Base-by-base conservation (phyloP, 2,113 vertebrate genomes). In the Pao palembangensis region DNA sequence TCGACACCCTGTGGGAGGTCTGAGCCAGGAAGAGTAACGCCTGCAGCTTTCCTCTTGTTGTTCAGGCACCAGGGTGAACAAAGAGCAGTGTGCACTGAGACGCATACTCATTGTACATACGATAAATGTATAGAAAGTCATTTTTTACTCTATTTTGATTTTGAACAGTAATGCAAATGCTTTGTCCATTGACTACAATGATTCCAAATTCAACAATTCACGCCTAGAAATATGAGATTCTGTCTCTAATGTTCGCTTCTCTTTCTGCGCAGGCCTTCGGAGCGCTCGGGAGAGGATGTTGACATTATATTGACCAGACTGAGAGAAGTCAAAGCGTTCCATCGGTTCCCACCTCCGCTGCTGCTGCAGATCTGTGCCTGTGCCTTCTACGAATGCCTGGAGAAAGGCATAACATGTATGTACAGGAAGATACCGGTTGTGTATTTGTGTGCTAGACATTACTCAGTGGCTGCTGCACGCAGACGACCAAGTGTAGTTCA, bases 321-420 rank as follows among this genome's bases (percentile, higher is more conserved):
- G 73, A 95, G 94, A 85, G 94, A 93, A 85, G 94, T 98, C 55
- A 99, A 99, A 88, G 96, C 94, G 75, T 99, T 99, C 81, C 94
- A 95, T 82, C 94, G 93, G 88, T 99, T 98, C 78, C 95, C 98
- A 68, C 94, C 95, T 69, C 94, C 92, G 20, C 94, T 98, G 61
- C 88, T 98, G 50, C 93, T 98, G 83, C 96, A 99, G 89, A 99
- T 99, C 84, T 98, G 95, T 67, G 89, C 95, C 59, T 97, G 93
- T 81, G 93, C 95, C 64, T 99, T 97, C 83, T 99, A 99, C 51
- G 96, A 98, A 87, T 95, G 92, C 71, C 88, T 99, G 90, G 96
- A 98, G 69, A 98, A 96, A 89, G 96, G 95, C 81, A 95, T 98
- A 79, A 99, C 96, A 47, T 79, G 96, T 98, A 93, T 11, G 76